A percentile compares a stretch with the other conserved stretches of the same genome.
Evolutionary conservation across 2,113 vertebrate genomes (phyloP).

Genomic region (Chinchilla lanigera): DNA sequence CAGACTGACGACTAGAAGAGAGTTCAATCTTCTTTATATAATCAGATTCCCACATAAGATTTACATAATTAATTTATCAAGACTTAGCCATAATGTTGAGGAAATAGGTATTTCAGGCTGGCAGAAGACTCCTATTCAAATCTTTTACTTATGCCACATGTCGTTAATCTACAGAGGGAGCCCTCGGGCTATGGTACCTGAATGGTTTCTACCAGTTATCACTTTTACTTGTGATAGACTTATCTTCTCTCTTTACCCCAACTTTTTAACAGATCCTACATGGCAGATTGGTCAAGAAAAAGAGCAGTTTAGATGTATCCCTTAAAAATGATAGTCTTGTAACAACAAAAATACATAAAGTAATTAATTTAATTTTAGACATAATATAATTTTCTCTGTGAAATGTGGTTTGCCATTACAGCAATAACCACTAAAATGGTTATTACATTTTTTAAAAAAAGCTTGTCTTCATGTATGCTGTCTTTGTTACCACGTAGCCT

Average conservation of each 20-base stretch:
- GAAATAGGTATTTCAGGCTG: constrained; percentile 80
- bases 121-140: constrained; percentile 53
- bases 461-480: constrained; percentile 53
- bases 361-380: constrained; percentile 81
- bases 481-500: constrained; percentile 69
- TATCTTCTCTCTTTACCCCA: neutral
- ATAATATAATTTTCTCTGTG: constrained; percentile 67
- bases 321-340: constrained; percentile 52
- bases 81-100: constrained; percentile 79
- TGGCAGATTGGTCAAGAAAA: constrained; percentile 62
- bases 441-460: constrained; percentile 81
- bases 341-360: constrained; percentile 78
- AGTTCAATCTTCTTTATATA: constrained; percentile 84
- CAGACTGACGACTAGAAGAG: constrained; percentile 80
- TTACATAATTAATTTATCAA: constrained; percentile 88
- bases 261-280: constrained; percentile 1
- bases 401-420: constrained; percentile 49
- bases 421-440: constrained; percentile 81
- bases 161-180: constrained; percentile 83
- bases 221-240: constrained; percentile 62
- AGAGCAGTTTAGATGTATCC: constrained; percentile 23
- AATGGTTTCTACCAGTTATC: constrained; percentile 54
- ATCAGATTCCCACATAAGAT: constrained; percentile 87
- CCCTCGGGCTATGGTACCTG: constrained; percentile 78
- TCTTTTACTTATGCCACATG: constrained; percentile 75